Percentiles rank a stretch among this genome's conserved stretches.
Evolutionary conservation across 2,113 vertebrate species (phyloP).

Genomic region (Trinectes maculatus): DNA sequence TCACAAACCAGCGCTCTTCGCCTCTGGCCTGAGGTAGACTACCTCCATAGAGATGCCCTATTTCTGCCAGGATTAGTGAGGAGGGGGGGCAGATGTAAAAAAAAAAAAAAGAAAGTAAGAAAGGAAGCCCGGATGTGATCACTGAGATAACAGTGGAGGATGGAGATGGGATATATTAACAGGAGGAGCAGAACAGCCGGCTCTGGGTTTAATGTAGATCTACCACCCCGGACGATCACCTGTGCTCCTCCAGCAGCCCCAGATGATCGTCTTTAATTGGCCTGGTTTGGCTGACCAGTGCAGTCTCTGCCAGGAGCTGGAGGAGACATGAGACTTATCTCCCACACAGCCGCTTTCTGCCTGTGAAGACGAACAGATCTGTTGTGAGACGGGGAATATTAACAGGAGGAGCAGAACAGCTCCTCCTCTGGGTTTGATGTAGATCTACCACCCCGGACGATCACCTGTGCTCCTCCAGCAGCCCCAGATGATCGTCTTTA

Average conservation of each 20-base stretch:
- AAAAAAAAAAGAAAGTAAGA: conserved; percentile 9
- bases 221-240: conserved; percentile 44
- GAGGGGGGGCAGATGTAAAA: neutral
- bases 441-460: conserved; percentile 51
- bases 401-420: conserved; percentile 29
- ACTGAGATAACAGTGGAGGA: conserved; percentile 28
- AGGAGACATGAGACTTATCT: too few species aligned
- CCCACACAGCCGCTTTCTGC: too few species aligned
- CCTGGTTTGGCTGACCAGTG: conserved; percentile 63
- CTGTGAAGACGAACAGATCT: too few species aligned
- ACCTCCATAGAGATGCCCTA: conserved; percentile 22
- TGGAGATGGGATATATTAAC: conserved; percentile 23
- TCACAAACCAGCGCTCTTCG: conserved; percentile 26
- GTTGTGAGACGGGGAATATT: conserved; percentile 16
- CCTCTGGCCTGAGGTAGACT: conserved; percentile 25
- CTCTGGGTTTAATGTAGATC: conserved; percentile 55
- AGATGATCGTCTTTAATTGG: conserved; percentile 67
- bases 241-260: conserved; percentile 38
- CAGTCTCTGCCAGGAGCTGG: conserved; percentile 41
- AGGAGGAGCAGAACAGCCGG: conserved; percentile 19
- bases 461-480: conserved; percentile 49
- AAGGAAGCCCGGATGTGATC: conserved; percentile 38
- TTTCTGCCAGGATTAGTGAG: conserved; percentile 39
- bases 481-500: conserved; percentile 52
- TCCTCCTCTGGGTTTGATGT: conserved; percentile 36